These are phyloP conservation scores for Antennarius striatus DNA, from an alignment of 2,113 vertebrate genomes.

Conservation along the genomic window DNA sequence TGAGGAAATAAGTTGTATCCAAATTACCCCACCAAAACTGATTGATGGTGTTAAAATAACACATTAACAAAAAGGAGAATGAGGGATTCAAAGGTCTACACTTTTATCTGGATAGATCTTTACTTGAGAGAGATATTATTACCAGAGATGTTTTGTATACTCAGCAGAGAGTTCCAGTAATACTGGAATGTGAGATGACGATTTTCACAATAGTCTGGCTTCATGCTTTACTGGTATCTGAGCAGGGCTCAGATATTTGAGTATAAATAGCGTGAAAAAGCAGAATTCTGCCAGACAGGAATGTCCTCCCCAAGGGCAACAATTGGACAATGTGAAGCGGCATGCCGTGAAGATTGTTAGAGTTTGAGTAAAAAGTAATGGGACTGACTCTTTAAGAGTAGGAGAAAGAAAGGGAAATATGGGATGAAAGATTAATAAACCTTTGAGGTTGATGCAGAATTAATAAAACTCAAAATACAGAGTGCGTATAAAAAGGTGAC, in stretches of 20 bases:
- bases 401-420: neutral
- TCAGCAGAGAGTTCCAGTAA: neutral
- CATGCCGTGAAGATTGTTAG: conserved; percentile 68
- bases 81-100: neutral
- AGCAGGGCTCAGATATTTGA: conserved; percentile 46
- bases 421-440: too few species aligned
- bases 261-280: conserved; percentile 72
- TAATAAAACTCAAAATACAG: too few species aligned
- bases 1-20: neutral
- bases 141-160: too few species aligned
- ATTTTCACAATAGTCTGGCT: conserved; percentile 21
- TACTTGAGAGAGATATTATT: neutral
- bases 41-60: too few species aligned
- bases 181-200: neutral
- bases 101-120: neutral
- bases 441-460: too few species aligned
- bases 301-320: conserved; percentile 75
- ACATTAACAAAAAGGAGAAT: too few species aligned
- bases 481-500: too few species aligned
- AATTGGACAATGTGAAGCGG: conserved; percentile 66
- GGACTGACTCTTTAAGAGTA: too few species aligned
- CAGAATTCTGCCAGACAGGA: conserved; percentile 70
- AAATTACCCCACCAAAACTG: too few species aligned
- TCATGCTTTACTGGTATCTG: conserved; percentile 37
- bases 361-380: conserved; percentile 70